Percentiles rank a stretch among this genome's conserved stretches.
Evolutionary conservation across 2,888 invertebrate genomes (phyloP).

Genomic region (Synergus itoensis): DNA sequence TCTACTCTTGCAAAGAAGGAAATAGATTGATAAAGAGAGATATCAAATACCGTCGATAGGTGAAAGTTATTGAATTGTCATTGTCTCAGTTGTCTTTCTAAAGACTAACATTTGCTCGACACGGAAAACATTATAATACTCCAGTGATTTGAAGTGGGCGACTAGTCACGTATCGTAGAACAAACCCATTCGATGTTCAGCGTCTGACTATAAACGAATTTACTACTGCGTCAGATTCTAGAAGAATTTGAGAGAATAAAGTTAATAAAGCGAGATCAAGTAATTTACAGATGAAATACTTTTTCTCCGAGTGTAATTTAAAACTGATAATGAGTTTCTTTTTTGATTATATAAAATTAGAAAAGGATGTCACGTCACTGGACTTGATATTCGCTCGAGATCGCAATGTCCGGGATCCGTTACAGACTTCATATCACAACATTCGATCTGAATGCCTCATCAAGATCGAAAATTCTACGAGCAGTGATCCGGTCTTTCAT

Average conservation of each 20-base stretch:
- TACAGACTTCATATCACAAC: not conserved
- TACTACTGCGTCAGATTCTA: slow-evolving; percentile 21
- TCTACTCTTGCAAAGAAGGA: not conserved
- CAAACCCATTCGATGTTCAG: slow-evolving; percentile 1
- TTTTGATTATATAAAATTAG: not conserved
- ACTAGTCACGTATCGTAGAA: slow-evolving; percentile 25
- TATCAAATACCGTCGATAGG: slow-evolving; percentile 10
- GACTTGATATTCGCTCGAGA: slow-evolving; percentile 16
- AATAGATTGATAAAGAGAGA: slow-evolving; percentile 20
- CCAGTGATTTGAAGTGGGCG: slow-evolving; percentile 27
- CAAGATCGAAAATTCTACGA: slow-evolving; percentile 13
- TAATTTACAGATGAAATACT: not conserved
- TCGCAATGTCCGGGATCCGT: slow-evolving; percentile 21
- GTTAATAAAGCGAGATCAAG: not conserved
- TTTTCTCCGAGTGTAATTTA: not conserved
- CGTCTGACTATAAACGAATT: slow-evolving; percentile 33
- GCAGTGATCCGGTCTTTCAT: slow-evolving; percentile 19
- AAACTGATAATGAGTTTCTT: not conserved
- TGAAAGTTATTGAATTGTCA: slow-evolving; percentile 34
- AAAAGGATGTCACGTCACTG: not conserved
- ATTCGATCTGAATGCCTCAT: slow-evolving; percentile 13
- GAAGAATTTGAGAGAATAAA: not conserved
- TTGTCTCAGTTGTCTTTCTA: slow-evolving; percentile 6
- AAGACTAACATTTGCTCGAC: slow-evolving; percentile 33
- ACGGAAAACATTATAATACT: slow-evolving; percentile 28